Percentiles rank a stretch among this genome's conserved stretches.
phyloP scores from a whole-genome alignment of 2,797 vertebrate species.

The Sciurus vulgaris region DNA sequence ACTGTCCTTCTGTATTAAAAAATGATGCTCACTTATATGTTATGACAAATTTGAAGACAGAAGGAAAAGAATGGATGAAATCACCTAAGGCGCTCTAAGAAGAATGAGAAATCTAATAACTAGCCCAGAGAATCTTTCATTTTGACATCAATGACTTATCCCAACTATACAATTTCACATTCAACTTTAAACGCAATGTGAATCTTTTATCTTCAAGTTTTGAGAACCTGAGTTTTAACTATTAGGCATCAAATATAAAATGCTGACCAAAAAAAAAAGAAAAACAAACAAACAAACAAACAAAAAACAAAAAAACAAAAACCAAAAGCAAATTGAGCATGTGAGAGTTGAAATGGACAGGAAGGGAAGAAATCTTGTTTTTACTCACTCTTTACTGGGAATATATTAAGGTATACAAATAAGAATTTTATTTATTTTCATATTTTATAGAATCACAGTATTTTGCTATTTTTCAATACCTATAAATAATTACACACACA shows the following conservation, averaged over 20 bases:
- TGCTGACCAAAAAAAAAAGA: not conserved
- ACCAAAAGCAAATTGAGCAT: not conserved
- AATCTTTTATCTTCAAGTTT: constrained; percentile 31
- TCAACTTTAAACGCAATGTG: not conserved
- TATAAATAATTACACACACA: not conserved
- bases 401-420: not conserved
- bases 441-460: not conserved
- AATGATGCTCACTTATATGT: not conserved
- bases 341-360: not conserved
- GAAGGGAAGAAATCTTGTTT: not conserved
- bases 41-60: constrained; percentile 50
- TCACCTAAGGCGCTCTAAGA: constrained; percentile 35
- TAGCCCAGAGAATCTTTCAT: constrained; percentile 43
- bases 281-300: no score
- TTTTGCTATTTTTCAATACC: not conserved
- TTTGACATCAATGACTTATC: constrained; percentile 44
- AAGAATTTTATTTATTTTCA: not conserved
- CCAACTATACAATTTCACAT: not conserved
- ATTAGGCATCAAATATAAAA: not conserved
- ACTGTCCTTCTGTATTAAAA: constrained; percentile 5
- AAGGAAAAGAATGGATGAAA: constrained; percentile 6
- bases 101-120: constrained; percentile 47
- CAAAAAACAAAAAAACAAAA: no score
- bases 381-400: not conserved
- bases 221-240: not conserved